Conservation (phyloP, 35 echinoderm and acorn worm genomes). For the Ophiothrix spiculata region DNA sequence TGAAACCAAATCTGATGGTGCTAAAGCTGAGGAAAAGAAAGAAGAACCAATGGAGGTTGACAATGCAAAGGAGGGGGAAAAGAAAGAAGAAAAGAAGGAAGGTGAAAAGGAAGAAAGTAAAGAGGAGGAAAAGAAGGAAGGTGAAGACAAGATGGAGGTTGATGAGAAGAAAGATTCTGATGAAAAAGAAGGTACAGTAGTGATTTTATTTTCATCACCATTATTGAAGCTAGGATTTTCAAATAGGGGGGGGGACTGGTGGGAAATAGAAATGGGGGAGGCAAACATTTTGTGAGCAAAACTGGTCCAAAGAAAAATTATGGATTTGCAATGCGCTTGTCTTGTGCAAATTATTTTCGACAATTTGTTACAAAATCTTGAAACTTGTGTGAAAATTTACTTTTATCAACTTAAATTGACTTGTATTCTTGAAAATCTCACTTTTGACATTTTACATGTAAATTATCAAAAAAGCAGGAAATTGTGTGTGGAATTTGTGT, state of each 20-base stretch:
- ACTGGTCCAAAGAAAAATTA: too few species aligned
- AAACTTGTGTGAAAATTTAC: too few species aligned
- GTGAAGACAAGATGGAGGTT: not conserved
- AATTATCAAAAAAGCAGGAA: too few species aligned
- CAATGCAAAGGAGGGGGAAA: not conserved
- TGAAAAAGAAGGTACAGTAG: not conserved
- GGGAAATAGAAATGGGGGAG: too few species aligned
- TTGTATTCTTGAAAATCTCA: too few species aligned
- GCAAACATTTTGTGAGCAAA: not conserved
- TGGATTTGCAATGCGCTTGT: not conserved
- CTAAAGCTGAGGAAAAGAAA: not conserved
- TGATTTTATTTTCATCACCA: not conserved
- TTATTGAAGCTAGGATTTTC: too few species aligned
- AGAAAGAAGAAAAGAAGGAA: slow-evolving; percentile 20
- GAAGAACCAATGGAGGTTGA: slow-evolving; percentile 7
- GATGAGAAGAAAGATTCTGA: slow-evolving; percentile 42
- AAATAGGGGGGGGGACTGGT: too few species aligned
- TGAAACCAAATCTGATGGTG: not conserved
- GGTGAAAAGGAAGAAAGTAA: slow-evolving; percentile 21
- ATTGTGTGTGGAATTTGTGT: too few species aligned
- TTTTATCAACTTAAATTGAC: too few species aligned
- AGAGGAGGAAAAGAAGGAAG: slow-evolving; percentile 10
- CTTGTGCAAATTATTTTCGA: too few species aligned
- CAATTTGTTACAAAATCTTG: too few species aligned
- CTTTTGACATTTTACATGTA: too few species aligned